Evolutionary conservation across 2,888 invertebrate genomes (phyloP), one percentile per base, ranked within the genome.

Genomic region (Sarcophaga variegata): DNA sequence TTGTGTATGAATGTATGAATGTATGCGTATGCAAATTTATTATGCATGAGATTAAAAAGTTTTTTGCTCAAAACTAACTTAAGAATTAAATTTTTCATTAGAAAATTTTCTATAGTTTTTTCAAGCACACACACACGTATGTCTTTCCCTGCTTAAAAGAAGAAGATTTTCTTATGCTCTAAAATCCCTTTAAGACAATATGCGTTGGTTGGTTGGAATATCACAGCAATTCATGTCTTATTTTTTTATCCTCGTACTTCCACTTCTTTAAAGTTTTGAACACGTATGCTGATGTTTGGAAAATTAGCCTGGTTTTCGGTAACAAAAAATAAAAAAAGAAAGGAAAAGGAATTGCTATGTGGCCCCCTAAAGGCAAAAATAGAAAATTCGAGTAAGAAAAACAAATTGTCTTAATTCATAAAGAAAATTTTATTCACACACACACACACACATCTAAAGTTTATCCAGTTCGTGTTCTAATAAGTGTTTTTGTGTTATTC

Each of bases 21-120:
- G 25, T 76, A 20, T 49, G 81, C 71, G 47, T 79, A 85, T 88
- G 88, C 77, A 88, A 88, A 89, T 89, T 89, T 89, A 89, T 89
- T 88, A 88, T 88, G 85, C 87, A 89, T 88, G 86, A 88, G 89
- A 89, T 89, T 89, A 89, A 89, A 89, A 89, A 88, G 89, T 89
- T 84, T 89, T 84, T 82, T 86, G 81, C 37, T 70, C 76, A 69
- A 87, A 88, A 87, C 87, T 88, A 89, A 88, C 83, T 89, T 88
- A 87, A 87, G 85, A 81, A 86, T 89, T 88, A 88, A 88, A 89
- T 89, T 86, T 89, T 89, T 89, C 88, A 89, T 89, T 88, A 88
- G 85, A 74, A 87, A 83, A 77, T 83, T 74, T 78, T 63, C 66
- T 47, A 67, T 54, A 63, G 80, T 85, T 81, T 75, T 77, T 59